Evolutionary conservation across 2,797 vertebrate genomes (phyloP), one percentile per base, ranked within the genome.

Genomic region (Silurus lanzhouensis): DNA sequence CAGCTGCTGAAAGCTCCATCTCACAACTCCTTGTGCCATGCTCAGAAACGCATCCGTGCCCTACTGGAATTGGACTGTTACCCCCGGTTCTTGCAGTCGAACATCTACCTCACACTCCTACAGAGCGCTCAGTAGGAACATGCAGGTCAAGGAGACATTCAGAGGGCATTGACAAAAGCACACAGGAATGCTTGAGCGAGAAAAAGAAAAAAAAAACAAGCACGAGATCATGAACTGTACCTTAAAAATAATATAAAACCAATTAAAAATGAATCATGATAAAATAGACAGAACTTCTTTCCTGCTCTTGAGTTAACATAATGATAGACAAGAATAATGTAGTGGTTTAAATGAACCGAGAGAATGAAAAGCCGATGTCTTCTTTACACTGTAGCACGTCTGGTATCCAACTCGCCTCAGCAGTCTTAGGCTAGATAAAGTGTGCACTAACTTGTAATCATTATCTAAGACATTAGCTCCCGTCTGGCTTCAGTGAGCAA

Each of bases 1-100:
- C 90, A 94, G 90, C 94, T 96, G 85, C 92, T 96, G 67, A 94
- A 94, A 89, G 94, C 94, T 1, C 96, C 96, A 0, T 96, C 95
- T 3, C 95, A 90, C 82, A 90, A 81, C 10, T 95, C 95, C 0
- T 93, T 96, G 64, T 89, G 88, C 27, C 93, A 92, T 6, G 96
- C 96, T 4, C 96, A 97, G 91, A 94, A 89, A 46, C 93, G 96
- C 38, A 95, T 97, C 89, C 96, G 91, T 84, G 92, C 93, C 0
- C 93, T 97, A 4, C 93, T 97, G 92, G 96, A 97, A 90, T 92
- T 90, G 1, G 96, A 96, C 89, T 96, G 95, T 57, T 96, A 95
- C 84, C 96, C 95, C 1, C 94, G 96, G 25, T 97, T 97, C 89
- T 93, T 97, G 3, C 95, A 96, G 85, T 96, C 95, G 4, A 77